A percentile compares a stretch with the other conserved stretches of the same genome.
phyloP scores from a whole-genome alignment of 1,140 invertebrate genomes.

The Prorops nasuta region DNA sequence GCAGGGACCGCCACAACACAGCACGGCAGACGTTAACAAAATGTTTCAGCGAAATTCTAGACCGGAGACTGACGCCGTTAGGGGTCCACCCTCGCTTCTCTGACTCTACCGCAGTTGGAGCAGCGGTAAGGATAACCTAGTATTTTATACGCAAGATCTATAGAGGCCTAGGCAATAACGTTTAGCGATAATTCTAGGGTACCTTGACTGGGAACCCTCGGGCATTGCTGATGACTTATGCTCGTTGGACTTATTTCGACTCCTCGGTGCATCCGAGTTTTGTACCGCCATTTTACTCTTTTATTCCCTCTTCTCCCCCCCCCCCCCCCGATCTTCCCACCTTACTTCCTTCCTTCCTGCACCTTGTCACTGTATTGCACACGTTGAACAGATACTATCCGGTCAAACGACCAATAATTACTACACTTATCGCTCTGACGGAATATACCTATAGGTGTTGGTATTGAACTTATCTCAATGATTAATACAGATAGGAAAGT shows the following conservation, averaged over 20 bases:
- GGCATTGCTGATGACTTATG: conserved; percentile 46
- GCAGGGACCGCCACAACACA: too few species aligned
- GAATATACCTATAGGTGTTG: too few species aligned
- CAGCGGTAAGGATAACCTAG: conserved; percentile 47
- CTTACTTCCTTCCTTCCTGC: too few species aligned
- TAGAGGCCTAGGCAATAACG: conserved; percentile 55
- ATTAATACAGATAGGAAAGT: too few species aligned
- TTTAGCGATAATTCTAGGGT: conserved; percentile 57
- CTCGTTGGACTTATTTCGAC: conserved; percentile 31
- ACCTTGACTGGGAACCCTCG: conserved; percentile 31
- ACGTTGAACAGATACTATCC: too few species aligned
- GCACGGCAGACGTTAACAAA: too few species aligned
- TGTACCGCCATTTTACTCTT: background rate
- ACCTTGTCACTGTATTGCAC: conserved; percentile 9
- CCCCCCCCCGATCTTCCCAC: too few species aligned
- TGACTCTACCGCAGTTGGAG: too few species aligned
- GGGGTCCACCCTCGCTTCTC: conserved; percentile 40
- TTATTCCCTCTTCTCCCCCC: too few species aligned
- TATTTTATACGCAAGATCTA: conserved; percentile 57
- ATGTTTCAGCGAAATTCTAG: conserved; percentile 36
- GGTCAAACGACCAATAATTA: too few species aligned
- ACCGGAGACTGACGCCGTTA: background rate
- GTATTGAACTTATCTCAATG: too few species aligned
- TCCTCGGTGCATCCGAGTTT: conserved; percentile 16
- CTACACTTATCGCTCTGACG: too few species aligned